Evolutionary conservation across 2,888 invertebrate genomes (phyloP), one percentile per base, ranked within the genome.

Genomic region (Euzetes globulus): DNA sequence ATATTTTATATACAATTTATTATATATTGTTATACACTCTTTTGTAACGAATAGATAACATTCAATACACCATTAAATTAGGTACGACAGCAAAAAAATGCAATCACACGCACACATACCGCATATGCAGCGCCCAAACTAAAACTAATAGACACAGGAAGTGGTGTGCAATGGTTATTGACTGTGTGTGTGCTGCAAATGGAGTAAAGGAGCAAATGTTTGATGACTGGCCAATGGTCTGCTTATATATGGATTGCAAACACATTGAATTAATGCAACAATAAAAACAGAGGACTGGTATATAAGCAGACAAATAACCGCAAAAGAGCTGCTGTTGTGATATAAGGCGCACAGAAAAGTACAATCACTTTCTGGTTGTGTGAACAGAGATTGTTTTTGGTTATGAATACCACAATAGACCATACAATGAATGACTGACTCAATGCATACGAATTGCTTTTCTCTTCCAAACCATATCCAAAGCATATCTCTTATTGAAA

Each of bases 81-180:
- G 65, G 19, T 65, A 37, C 11, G 37, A 41, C 41, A 41, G 65
- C 33, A 29, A 22, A 33, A 65, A 58, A 55, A 41, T 65, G 41
- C 65, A 33, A 65, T 65, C 37, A 65, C 65, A 41, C 58, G 58
- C 58, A 58, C 65, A 65, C 58, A 58, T 41, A 65, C 41, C 41
- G 1, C 41, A 65, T n/a, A 41, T 41, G 19, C 65, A 41, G 65
- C 41, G 13, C 29, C n/a, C n/a, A n/a, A 63, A 63, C 33, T 7
- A 63, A 52, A 63, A 37, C 63, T 63, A 65, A 65, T 65, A 65
- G 65, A 65, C 50, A 50, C 65, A 65, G 65, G 65, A 65, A 65
- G 65, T 65, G 4, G 41, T 65, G 65, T 65, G 65, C 65, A 37
- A 19, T 41, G 22, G 17, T 1, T 41, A 22, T 27, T 27, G 41